Percentiles rank a stretch among this genome's conserved stretches.
These are phyloP conservation scores for Clistopyga incitator DNA, from an alignment of 2,888 invertebrate species.

Conservation along the genomic window DNA sequence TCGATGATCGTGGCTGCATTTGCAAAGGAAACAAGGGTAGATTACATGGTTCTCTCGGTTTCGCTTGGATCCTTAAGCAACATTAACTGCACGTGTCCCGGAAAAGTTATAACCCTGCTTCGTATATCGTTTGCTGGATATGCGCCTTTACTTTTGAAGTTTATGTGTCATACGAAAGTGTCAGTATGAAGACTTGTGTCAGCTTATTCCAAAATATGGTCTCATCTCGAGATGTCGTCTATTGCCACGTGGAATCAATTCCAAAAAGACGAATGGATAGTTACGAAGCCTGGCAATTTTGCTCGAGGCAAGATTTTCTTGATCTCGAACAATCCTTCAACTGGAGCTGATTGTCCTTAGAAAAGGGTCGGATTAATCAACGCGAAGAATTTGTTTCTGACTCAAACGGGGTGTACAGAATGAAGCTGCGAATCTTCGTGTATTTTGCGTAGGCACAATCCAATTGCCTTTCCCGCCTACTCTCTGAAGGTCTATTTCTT, in stretches of 20 bases:
- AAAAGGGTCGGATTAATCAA: slow-evolving; percentile 41
- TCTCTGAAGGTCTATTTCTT: slow-evolving; percentile 24
- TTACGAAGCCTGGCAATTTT: not conserved
- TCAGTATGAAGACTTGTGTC: no score
- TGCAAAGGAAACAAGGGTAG: no score
- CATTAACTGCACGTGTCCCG: no score
- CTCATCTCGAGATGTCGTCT: not conserved
- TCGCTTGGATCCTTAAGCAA: no score
- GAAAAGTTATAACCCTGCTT: no score
- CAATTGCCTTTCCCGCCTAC: slow-evolving; percentile 41
- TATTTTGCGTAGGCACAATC: slow-evolving; percentile 28
- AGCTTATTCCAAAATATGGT: no score
- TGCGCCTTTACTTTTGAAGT: no score
- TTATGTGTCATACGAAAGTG: no score
- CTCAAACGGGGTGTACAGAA: slow-evolving; percentile 11
- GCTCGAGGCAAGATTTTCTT: slow-evolving; percentile 1
- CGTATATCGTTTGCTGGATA: no score
- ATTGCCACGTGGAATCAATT: not conserved
- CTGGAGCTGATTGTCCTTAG: slow-evolving; percentile 6
- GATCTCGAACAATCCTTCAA: slow-evolving; percentile 25
- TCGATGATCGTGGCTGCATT: not conserved
- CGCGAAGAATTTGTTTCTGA: not conserved
- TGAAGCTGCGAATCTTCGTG: slow-evolving; percentile 28
- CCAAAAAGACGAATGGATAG: not conserved
- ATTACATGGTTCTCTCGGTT: no score